These are phyloP conservation scores for Dendrophyllia cribrosa DNA, from an alignment of 64 coral and sea anemone species.

Conservation along the genomic window DNA sequence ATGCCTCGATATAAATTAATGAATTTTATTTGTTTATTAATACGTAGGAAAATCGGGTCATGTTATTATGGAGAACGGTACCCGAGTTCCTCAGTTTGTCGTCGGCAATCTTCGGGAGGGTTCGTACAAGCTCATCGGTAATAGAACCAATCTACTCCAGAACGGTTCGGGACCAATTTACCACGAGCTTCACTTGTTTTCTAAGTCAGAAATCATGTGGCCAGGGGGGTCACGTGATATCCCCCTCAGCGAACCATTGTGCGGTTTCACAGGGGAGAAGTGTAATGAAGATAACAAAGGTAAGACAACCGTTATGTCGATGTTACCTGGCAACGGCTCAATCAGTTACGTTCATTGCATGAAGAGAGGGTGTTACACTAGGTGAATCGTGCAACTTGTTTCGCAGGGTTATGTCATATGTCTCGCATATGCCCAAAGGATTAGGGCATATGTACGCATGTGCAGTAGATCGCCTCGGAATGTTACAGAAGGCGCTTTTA, in stretches of 20 bases:
- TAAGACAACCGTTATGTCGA: background rate
- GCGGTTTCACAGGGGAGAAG: conserved; percentile 61
- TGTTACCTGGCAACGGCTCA: no score
- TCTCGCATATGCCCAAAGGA: no score
- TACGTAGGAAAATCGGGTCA: conserved; percentile 63
- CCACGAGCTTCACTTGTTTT: background rate
- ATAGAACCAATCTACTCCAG: background rate
- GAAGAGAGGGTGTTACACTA: no score
- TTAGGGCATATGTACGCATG: no score
- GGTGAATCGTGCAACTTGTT: no score
- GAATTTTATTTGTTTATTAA: background rate
- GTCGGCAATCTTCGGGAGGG: conserved; percentile 72
- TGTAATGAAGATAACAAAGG: conserved; percentile 11
- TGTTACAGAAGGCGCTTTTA: no score
- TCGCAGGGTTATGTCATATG: no score
- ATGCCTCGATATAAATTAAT: no score
- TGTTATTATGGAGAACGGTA: conserved; percentile 67
- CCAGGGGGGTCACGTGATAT: conserved; percentile 27
- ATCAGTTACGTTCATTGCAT: no score
- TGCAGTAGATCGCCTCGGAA: no score
- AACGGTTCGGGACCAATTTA: background rate
- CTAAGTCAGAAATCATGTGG: conserved; percentile 43
- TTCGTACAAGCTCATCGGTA: conserved; percentile 48
- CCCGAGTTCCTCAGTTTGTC: conserved; percentile 72
- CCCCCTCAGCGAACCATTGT: conserved; percentile 56